Evolutionary conservation across 2,888 invertebrate genomes (phyloP).

Genomic region (Ernsta delagoae): DNA sequence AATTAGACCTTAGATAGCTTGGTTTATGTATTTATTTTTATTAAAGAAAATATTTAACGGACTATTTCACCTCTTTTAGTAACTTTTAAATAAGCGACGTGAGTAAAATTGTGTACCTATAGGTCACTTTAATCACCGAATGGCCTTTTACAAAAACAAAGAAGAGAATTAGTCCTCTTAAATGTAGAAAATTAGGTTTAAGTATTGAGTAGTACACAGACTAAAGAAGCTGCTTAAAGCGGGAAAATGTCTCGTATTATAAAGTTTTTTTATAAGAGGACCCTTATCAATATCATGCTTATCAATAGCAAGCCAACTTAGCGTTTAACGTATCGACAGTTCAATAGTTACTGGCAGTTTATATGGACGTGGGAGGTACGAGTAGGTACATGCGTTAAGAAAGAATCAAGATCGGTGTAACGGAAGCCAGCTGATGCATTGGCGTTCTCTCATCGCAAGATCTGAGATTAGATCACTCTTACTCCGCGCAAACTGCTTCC

Average conservation of each 20-base stretch:
- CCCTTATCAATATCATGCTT: neutral
- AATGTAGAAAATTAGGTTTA: too few species aligned
- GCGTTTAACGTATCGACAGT: constrained; percentile 48
- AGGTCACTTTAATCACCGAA: too few species aligned
- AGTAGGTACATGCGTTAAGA: constrained; percentile 64
- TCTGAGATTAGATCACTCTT: constrained; percentile 75
- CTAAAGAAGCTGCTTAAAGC: neutral
- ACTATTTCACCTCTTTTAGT: too few species aligned
- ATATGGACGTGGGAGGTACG: constrained; percentile 63
- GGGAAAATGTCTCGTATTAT: neutral
- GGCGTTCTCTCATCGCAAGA: constrained; percentile 71
- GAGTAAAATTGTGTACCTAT: too few species aligned
- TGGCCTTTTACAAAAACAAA: too few species aligned
- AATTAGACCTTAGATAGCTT: too few species aligned
- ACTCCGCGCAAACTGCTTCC: constrained; percentile 63
- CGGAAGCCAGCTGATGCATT: constrained; percentile 83
- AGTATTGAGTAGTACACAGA: neutral
- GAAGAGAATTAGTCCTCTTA: too few species aligned
- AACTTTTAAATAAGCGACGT: too few species aligned
- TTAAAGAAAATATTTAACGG: too few species aligned
- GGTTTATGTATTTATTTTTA: neutral
- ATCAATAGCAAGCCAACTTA: neutral
- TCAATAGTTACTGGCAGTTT: constrained; percentile 57
- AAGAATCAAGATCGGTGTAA: constrained; percentile 80
- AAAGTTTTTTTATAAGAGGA: neutral